A percentile compares a stretch with the other conserved stretches of the same genome.
These are phyloP conservation scores for Pardosa pseudoannulata DNA, from an alignment of 2,888 invertebrate species.

Conservation along the genomic window DNA sequence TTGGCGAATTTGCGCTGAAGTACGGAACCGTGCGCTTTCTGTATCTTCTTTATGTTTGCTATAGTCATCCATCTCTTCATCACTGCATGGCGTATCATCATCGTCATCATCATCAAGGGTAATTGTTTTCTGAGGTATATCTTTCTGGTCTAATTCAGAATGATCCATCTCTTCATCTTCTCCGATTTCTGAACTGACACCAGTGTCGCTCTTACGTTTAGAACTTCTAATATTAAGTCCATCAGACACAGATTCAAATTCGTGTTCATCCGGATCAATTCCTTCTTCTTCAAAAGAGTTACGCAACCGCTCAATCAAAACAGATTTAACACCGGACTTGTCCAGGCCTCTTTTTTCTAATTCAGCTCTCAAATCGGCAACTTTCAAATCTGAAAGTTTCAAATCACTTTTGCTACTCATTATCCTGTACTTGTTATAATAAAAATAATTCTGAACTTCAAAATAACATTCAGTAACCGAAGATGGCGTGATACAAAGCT, in stretches of 20 bases:
- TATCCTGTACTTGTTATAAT: too few species aligned
- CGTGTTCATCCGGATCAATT: conserved; percentile 84
- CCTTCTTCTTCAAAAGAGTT: conserved; percentile 81
- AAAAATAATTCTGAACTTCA: too few species aligned
- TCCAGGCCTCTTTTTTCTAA: conserved; percentile 59
- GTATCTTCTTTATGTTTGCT: conserved; percentile 66
- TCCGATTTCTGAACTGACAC: conserved; percentile 15
- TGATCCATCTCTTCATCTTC: conserved; percentile 62
- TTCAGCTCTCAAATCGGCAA: conserved; percentile 49
- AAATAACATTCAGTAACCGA: too few species aligned
- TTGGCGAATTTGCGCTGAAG: conserved; percentile 33
- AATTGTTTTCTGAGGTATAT: conserved; percentile 14
- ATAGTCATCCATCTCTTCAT: conserved; percentile 53
- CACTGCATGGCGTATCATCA: conserved; percentile 34
- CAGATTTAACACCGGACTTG: conserved; percentile 53
- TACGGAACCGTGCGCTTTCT: conserved; percentile 62
- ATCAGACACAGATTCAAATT: conserved; percentile 81
- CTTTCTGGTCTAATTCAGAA: conserved; percentile 21
- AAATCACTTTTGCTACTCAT: not conserved
- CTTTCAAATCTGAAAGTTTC: conserved; percentile 52
- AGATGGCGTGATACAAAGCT: not conserved
- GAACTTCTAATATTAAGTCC: not conserved
- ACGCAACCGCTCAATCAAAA: conserved; percentile 77
- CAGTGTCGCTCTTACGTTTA: conserved; percentile 19
- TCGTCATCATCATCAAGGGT: conserved; percentile 44